Conservation (phyloP, 2,888 invertebrate genomes). For the Tenthredo amoena region DNA sequence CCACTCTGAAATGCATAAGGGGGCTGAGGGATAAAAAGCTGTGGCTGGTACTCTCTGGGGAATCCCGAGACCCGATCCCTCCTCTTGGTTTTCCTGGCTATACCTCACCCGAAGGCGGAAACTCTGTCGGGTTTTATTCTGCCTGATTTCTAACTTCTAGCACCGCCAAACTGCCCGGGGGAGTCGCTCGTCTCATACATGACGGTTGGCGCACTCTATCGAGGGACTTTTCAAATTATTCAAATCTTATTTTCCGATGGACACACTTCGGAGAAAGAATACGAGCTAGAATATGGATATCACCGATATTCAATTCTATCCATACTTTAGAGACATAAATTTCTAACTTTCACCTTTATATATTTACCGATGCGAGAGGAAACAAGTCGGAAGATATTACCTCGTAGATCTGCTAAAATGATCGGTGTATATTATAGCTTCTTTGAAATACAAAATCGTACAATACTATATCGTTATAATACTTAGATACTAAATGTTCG, state of each 20-base stretch:
- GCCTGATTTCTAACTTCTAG: conserved; percentile 13
- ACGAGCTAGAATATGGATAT: neutral
- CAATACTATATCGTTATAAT: conserved; percentile 32
- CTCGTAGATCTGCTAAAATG: neutral
- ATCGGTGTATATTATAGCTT: conserved; percentile 37
- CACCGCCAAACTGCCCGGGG: neutral
- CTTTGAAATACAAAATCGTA: conserved; percentile 48
- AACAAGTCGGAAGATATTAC: neutral
- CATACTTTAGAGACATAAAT: neutral
- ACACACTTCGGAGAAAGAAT: neutral
- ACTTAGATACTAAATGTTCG: conserved; percentile 23
- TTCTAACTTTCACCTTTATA: neutral
- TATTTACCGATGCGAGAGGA: neutral
- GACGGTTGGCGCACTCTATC: conserved; percentile 5
- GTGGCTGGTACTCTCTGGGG: conserved; percentile 39
- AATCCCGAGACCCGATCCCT: neutral
- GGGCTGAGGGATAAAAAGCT: conserved; percentile 49
- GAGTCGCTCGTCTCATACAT: neutral
- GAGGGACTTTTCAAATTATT: conserved; percentile 15
- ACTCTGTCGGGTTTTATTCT: conserved; percentile 22
- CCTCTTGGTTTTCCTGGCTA: neutral
- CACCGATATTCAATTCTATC: neutral
- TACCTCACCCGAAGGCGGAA: neutral
- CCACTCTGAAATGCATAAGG: conserved; percentile 52
- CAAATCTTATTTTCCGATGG: neutral